A percentile compares a stretch with the other conserved stretches of the same genome.
Evolutionary conservation across 2,888 invertebrate genomes (phyloP).

Genomic region (Dichetophora obliterata): DNA sequence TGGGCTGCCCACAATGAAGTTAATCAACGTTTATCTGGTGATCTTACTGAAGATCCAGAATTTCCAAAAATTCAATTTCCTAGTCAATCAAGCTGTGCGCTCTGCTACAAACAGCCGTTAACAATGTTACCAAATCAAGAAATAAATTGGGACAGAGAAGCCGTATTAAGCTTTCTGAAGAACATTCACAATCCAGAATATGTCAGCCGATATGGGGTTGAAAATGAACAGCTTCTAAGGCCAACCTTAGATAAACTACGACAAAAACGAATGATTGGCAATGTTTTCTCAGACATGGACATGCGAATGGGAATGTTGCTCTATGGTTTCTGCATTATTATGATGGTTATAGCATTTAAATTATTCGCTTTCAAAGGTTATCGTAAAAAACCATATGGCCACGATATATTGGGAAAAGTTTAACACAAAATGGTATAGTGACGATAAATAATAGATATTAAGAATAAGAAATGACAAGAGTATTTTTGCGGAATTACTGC

Average conservation of each 20-base stretch:
- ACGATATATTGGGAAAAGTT: constrained; percentile 80
- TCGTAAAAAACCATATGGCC: constrained; percentile 81
- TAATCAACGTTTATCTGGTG: constrained; percentile 87
- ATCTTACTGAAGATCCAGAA: constrained; percentile 89
- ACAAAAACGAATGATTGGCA: constrained; percentile 63
- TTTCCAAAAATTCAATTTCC: constrained; percentile 94
- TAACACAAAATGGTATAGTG: constrained; percentile 63
- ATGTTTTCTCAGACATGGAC: constrained; percentile 72
- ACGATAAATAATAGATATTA: neutral
- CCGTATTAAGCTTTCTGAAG: constrained; percentile 65
- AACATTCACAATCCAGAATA: constrained; percentile 64
- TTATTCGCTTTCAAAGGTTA: constrained; percentile 77
- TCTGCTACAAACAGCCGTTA: constrained; percentile 71
- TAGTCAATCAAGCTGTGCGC: constrained; percentile 75
- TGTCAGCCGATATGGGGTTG: constrained; percentile 62
- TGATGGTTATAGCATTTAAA: constrained; percentile 82
- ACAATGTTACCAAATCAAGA: constrained; percentile 47
- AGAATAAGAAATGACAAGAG: neutral
- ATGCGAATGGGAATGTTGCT: constrained; percentile 83
- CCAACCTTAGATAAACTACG: constrained; percentile 58
- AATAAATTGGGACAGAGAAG: constrained; percentile 63
- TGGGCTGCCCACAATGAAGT: constrained; percentile 96
- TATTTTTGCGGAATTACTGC: neutral
- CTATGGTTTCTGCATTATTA: constrained; percentile 80
- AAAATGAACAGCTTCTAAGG: constrained; percentile 57